Conservation (phyloP, 2,888 invertebrate species). For the Heliconius sara region DNA sequence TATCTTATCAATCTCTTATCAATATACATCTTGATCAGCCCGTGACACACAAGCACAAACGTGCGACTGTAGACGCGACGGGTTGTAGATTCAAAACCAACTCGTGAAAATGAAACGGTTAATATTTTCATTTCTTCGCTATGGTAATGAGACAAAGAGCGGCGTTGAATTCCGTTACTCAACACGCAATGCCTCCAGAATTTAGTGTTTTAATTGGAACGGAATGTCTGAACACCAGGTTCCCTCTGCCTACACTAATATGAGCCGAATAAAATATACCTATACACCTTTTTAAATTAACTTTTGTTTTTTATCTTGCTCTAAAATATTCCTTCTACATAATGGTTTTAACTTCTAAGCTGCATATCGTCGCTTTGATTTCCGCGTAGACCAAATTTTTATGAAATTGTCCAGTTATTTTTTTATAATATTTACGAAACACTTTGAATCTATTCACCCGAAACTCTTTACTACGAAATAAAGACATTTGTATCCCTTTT, state of each 20-base stretch:
- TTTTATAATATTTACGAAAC: background rate
- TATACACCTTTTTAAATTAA: background rate
- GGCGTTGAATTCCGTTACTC: too few species aligned
- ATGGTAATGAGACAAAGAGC: too few species aligned
- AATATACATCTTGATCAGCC: background rate
- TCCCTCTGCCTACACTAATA: too few species aligned
- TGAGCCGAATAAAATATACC: too few species aligned
- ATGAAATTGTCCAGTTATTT: background rate
- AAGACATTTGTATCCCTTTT: background rate
- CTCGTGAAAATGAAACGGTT: too few species aligned
- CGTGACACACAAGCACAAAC: background rate
- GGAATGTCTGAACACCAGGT: too few species aligned
- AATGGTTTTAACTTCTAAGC: background rate
- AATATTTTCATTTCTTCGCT: too few species aligned
- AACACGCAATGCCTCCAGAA: too few species aligned
- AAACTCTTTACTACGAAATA: background rate
- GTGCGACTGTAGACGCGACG: background rate
- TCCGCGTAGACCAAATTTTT: background rate
- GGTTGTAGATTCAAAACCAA: background rate
- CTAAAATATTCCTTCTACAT: constrained; percentile 59
- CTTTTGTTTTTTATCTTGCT: background rate
- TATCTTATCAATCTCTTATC: background rate
- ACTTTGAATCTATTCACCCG: background rate
- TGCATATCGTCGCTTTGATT: background rate
- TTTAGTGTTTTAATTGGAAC: too few species aligned